Conservation (phyloP, 1,140 invertebrate species). For the Saccostrea cuccullata region DNA sequence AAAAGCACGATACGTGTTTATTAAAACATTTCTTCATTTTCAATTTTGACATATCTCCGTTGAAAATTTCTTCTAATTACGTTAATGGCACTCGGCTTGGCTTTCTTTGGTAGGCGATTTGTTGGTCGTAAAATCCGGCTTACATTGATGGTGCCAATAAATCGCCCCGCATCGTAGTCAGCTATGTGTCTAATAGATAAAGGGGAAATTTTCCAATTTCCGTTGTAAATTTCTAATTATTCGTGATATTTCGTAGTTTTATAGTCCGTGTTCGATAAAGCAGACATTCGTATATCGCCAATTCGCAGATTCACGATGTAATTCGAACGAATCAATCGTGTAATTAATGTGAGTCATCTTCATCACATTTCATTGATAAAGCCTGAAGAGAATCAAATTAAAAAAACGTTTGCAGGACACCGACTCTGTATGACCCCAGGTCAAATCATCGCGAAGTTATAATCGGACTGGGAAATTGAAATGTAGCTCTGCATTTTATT, state of each 20-base stretch:
- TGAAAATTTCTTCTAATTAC: conserved; percentile 31
- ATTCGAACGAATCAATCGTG: conserved; percentile 30
- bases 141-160: conserved; percentile 33
- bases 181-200: conserved; percentile 34
- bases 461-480: neutral
- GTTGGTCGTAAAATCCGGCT: conserved; percentile 32
- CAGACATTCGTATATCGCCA: conserved; percentile 22
- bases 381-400: conserved; percentile 12
- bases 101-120: conserved; percentile 29
- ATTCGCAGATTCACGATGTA: conserved; percentile 7
- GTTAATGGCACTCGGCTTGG: conserved; percentile 2
- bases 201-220: conserved; percentile 37
- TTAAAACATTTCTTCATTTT: neutral
- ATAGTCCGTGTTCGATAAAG: conserved; percentile 27
- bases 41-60: neutral
- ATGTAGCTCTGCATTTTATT: neutral
- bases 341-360: conserved; percentile 33
- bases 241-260: conserved; percentile 36
- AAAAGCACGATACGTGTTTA: no score
- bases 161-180: conserved; percentile 23
- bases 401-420: conserved; percentile 25
- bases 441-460: neutral
- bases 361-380: conserved; percentile 34
- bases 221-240: conserved; percentile 37
- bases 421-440: conserved; percentile 16